Conservation (phyloP, 2,113 vertebrate species). For the Scophthalmus maximus region DNA sequence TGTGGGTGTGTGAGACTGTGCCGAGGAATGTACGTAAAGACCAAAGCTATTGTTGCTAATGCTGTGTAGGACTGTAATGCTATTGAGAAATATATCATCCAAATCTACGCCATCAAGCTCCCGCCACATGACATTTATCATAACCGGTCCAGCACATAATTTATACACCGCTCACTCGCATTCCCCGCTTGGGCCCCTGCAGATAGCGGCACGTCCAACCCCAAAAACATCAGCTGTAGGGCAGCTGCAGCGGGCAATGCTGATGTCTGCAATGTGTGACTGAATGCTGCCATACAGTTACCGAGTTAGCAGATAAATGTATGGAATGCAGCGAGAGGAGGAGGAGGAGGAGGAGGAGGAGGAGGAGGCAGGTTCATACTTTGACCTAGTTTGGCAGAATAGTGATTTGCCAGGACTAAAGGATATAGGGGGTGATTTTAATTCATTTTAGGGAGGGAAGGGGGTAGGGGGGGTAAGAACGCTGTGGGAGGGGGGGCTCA, state of each 20-base stretch:
- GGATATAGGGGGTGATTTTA: constrained; percentile 38
- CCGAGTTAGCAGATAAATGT: constrained; percentile 36
- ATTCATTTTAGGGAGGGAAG: constrained; percentile 42
- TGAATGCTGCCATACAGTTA: constrained; percentile 40
- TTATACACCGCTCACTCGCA: not conserved
- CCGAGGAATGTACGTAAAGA: constrained; percentile 65
- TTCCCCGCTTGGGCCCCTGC: not conserved
- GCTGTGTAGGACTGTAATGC: constrained; percentile 25
- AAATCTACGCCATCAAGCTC: constrained; percentile 24
- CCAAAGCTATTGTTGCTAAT: constrained; percentile 44
- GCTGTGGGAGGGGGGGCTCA: not conserved
- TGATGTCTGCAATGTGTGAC: constrained; percentile 28
- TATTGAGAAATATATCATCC: constrained; percentile 36
- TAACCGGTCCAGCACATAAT: not conserved
- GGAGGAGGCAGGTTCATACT: constrained; percentile 25
- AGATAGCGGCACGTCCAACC: not conserved
- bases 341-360: constrained; percentile 36
- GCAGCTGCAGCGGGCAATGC: not conserved
- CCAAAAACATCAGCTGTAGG: not conserved
- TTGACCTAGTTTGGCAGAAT: constrained; percentile 50
- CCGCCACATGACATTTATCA: constrained; percentile 13
- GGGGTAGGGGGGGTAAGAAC: constrained; percentile 3
- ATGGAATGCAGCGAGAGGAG: constrained; percentile 59
- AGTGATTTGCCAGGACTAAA: constrained; percentile 24
- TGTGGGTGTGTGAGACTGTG: constrained; percentile 56